phyloP scores from a whole-genome alignment of 2,888 invertebrate species.

The Ophion obscuratus region DNA sequence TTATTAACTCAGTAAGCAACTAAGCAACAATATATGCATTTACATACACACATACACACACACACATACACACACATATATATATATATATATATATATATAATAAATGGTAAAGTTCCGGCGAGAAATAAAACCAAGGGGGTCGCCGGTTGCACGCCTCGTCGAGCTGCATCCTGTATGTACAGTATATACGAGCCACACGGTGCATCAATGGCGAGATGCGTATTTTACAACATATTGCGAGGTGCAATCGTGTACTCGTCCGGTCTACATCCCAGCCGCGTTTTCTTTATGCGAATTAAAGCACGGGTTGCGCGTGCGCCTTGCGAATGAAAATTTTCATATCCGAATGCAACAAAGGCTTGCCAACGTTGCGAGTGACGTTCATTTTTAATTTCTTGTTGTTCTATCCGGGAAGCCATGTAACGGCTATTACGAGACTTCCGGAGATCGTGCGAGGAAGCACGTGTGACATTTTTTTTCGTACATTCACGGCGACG shows the following conservation, averaged over 20 bases:
- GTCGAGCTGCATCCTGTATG: conserved; percentile 55
- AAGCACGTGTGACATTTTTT: too few relatives aligned
- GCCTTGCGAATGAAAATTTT: neutral
- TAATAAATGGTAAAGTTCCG: conserved; percentile 39
- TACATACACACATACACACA: too few relatives aligned
- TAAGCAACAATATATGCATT: neutral
- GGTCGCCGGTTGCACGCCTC: conserved; percentile 57
- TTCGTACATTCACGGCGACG: too few relatives aligned
- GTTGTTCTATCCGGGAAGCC: too few relatives aligned
- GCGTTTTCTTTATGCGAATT: neutral
- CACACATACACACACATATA: neutral
- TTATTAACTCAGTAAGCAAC: neutral
- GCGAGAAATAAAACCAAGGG: conserved; percentile 49
- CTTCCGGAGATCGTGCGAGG: too few relatives aligned
- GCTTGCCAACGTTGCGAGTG: too few relatives aligned
- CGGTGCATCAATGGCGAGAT: conserved; percentile 49
- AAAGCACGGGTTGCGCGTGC: neutral
- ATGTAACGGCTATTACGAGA: too few relatives aligned
- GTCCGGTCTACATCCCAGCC: conserved; percentile 35
- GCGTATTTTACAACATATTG: conserved; percentile 21
- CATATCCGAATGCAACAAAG: neutral
- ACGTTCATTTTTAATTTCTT: too few relatives aligned
- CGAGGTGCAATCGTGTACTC: conserved; percentile 28
- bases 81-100: conserved; percentile 15
- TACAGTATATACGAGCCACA: conserved; percentile 8